These are phyloP conservation scores for Podargus strigoides DNA, from an alignment of 2,797 vertebrate genomes.

Conservation along the genomic window DNA sequence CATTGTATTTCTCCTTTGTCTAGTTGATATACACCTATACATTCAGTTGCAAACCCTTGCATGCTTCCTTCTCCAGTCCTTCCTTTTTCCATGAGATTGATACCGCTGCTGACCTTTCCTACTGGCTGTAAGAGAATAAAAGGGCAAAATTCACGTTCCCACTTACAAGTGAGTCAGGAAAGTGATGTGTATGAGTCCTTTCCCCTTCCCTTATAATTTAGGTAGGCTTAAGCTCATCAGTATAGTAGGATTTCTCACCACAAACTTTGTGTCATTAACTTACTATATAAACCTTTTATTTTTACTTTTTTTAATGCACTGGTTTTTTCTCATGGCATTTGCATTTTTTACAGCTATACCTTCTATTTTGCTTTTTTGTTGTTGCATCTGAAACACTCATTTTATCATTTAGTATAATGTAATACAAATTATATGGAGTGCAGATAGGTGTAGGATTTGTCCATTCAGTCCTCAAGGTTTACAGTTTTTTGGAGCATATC, in stretches of 20 bases:
- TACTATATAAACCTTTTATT: not conserved
- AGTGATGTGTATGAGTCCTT: not conserved
- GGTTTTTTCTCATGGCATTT: not conserved
- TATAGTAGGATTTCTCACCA: not conserved
- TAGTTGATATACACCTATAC: not conserved
- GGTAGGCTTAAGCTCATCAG: not conserved
- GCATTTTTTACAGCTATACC: not conserved
- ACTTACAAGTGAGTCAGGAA: not conserved
- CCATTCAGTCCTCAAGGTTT: not conserved
- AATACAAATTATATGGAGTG: not conserved
- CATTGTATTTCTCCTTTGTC: not conserved
- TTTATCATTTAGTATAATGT: not conserved
- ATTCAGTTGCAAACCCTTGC: not conserved
- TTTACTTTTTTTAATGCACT: not conserved
- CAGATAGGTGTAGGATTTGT: not conserved
- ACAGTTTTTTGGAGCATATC: not conserved
- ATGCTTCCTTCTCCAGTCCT: not conserved
- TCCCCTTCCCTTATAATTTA: not conserved
- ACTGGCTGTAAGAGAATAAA: not conserved
- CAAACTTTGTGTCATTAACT: not conserved
- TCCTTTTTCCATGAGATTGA: not conserved
- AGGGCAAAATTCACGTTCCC: not conserved
- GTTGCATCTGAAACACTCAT: not conserved
- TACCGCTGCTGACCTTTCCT: not conserved
- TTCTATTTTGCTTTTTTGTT: not conserved